Evolutionary conservation across 1,140 invertebrate genomes (phyloP), one percentile per base, ranked within the genome.

Genomic region (Ceratina calcarata): DNA sequence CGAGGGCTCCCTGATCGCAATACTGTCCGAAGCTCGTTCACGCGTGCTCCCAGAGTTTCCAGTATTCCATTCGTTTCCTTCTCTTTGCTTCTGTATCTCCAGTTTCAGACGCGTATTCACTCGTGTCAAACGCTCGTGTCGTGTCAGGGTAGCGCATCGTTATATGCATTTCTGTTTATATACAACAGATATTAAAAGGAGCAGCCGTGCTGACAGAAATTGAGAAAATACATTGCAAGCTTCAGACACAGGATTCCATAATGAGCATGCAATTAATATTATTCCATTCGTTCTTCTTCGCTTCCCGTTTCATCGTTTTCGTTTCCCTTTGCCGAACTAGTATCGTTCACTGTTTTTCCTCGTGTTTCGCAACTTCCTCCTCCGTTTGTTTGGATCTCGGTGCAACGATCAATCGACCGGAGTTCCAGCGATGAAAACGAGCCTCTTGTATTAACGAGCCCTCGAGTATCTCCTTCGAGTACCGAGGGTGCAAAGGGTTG

Each of bases 1-100:
- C 32, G 68, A 60, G 64, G 81, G 61, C 57, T 53, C 51, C 18
- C 67, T 51, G 80, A 84, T 73, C 71, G 85, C 85, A 87, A 88
- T 88, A 87, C 65, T 65, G 85, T 87, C 75, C 78, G 62, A 79
- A 72, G 80, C 62, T 87, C 80, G 80, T 84, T 82, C 84, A 78
- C 76, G 80, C 81, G 86, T 85, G 76, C 65, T 80, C 76, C 81
- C 32, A 65, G 84, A 69, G 82, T n/a, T 79, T 76, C 61, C 80
- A 71, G 70, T 81, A 78, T 65, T 51, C 76, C 3, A 37, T 71
- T 55, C 58, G 32, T 20, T 16, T 68, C 10, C 15, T 77, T 70
- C 62, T 18, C 18, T 57, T 15, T 55, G 18, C 18, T 3, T 51
- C 22, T 64, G 37, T 45, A 10, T 16, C 32, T 57, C 32, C 32